A percentile compares a stretch with the other conserved stretches of the same genome.
Conservation (phyloP, 2,888 invertebrate genomes). For the Orchestes rusci region DNA sequence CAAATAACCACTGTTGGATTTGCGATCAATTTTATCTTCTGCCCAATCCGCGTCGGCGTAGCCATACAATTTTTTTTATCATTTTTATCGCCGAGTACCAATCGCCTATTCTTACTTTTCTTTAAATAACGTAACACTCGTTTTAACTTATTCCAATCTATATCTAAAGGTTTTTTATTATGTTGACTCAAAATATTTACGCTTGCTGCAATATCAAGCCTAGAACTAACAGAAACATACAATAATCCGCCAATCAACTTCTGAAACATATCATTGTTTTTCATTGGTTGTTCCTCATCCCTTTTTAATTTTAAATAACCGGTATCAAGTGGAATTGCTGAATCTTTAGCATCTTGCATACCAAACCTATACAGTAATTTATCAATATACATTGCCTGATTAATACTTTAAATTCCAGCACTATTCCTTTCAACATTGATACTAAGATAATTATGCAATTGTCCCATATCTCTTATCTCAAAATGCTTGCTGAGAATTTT, state of each 20-base stretch:
- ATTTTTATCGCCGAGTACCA: slow-evolving; percentile 7
- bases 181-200: slow-evolving; percentile 10
- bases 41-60: slow-evolving; percentile 15
- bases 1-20: slow-evolving; percentile 11
- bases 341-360: slow-evolving; percentile 8
- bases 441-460: slow-evolving; percentile 5
- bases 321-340: slow-evolving; percentile 9
- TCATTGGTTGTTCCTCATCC: slow-evolving; percentile 1
- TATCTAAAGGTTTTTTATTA: slow-evolving; percentile 4
- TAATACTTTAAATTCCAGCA: slow-evolving; percentile 5
- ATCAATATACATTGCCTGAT: slow-evolving; percentile 5
- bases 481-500: slow-evolving; percentile 6
- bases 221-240: slow-evolving; percentile 9
- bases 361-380: slow-evolving; percentile 8
- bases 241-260: slow-evolving; percentile 8
- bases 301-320: slow-evolving; percentile 4
- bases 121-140: slow-evolving; percentile 10
- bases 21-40: slow-evolving; percentile 7
- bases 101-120: neutral
- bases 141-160: slow-evolving; percentile 9
- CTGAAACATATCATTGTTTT: too few species aligned
- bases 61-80: neutral
- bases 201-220: slow-evolving; percentile 8
- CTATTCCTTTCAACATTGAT: slow-evolving; percentile 4
- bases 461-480: slow-evolving; percentile 10